Conservation (phyloP, 92 coral and sea anemone species). For the Anthopleura xanthogrammica region DNA sequence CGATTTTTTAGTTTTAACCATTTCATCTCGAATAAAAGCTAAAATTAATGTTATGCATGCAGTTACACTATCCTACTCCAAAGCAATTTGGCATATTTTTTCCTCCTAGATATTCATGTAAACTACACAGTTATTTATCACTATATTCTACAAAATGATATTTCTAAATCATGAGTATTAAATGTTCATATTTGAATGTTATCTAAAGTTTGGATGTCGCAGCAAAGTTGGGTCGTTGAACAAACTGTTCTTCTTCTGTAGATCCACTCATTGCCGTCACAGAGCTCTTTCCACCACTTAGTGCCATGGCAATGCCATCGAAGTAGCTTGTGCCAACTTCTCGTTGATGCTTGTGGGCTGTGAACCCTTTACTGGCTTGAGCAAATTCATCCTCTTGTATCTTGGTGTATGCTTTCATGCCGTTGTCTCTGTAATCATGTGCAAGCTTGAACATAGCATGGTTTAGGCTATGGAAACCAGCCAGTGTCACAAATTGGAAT, state of each 20-base stretch:
- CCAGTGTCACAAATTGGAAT: constrained; percentile 95
- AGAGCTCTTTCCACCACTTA: constrained; percentile 91
- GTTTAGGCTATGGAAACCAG: constrained; percentile 94
- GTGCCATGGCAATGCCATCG: constrained; percentile 83
- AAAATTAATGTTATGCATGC: no score
- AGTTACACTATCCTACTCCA: no score
- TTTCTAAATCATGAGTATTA: neutral
- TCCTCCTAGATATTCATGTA: neutral
- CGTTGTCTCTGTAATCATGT: constrained; percentile 76
- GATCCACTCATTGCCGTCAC: constrained; percentile 89
- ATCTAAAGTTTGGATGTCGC: constrained; percentile 10
- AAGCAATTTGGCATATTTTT: no score
- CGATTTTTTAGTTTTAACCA: neutral
- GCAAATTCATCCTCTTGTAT: constrained; percentile 94
- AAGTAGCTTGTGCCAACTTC: constrained; percentile 97
- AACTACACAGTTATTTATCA: neutral
- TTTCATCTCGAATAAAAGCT: neutral
- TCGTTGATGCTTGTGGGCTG: constrained; percentile 95
- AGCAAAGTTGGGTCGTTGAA: constrained; percentile 9
- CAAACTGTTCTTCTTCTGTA: constrained; percentile 94
- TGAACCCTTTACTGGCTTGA: constrained; percentile 80
- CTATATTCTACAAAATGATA: neutral
- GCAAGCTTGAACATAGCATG: constrained; percentile 99
- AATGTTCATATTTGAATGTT: neutral
- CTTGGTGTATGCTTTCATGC: constrained; percentile 91